Base-by-base conservation (phyloP, 2,113 vertebrate genomes). In the Petrocephalus microphthalmus region DNA sequence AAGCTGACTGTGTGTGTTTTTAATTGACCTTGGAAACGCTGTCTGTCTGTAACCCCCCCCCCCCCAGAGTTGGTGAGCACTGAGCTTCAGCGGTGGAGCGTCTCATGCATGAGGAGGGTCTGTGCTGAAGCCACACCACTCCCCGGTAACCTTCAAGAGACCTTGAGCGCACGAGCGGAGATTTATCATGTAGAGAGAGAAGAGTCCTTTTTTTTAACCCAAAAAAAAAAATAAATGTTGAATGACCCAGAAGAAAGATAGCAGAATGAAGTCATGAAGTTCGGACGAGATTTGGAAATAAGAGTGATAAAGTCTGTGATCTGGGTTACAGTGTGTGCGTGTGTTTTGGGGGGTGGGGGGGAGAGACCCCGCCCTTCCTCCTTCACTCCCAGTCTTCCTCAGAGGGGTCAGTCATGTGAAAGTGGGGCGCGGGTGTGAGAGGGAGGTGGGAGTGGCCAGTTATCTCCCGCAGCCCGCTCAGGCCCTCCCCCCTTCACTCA, bases 191-290 rank as follows among this genome's bases (percentile, higher is more conserved):
- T 25, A 57, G 87, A 42, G 15, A 57, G 91, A 90, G 90, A 93
- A 94, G 49, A 54, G 82, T 42, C 93, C 93, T 93, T 92, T 91
- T 92, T 88, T 84, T 52, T 91, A 94, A 93, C 94, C 92, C n/a
- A n/a, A n/a, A n/a, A 94, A 93, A 91, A 94, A 94, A 93, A 93
- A 94, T 94, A 94, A 92, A 93, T 64, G 57, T 91, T 91, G 92
- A 94, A 92, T 92, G 82, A 90, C 90, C 91, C 92, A 87, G 87
- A 91, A 92, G 91, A 92, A 78, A 94, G 93, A 94, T 93, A 92
- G 51, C 89, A 88, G 88, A 91, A 90, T 85, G 60, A 93, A 93
- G 89, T 92, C 92, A 87, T 91, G 90, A 89, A 93, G 88, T 88
- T 91, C 91, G 92, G 93, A 94, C 92, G 90, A 94, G 92, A 94